Base-by-base conservation (phyloP, 2,797 vertebrate genomes). In the Enteromius radiatus region DNA sequence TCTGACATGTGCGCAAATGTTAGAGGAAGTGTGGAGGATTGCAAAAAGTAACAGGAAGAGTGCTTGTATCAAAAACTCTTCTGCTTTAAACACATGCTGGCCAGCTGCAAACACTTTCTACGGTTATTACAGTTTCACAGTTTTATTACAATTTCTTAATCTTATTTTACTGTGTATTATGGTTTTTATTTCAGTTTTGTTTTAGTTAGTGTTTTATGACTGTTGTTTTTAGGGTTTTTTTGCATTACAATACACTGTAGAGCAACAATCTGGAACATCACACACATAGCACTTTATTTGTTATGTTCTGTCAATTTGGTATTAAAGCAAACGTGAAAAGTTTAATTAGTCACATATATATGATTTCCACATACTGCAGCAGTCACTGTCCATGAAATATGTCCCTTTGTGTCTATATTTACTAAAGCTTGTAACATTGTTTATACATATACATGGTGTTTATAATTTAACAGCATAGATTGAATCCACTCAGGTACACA, bases 31-130 rank as follows among this genome's bases (percentile, higher is more conserved):
- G 80, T 88, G 87, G 89, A 26, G 89, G 90, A 88, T 87, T 76
- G 89, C 88, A 84, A 54, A 23, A 90, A 84, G 90, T 88, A 93
- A 93, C 92, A 92, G 93, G 93, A 94, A 93, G 89, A 83, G 76
- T 54, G 75, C 67, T 75, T 73, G 65, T 33, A 75, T 75, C 79
- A 84, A 85, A 78, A 78, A 69, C 28, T 26, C 31, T 91, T 92
- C 89, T 92, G 88, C 91, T 92, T 92, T 78, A 77, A 47, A 70
- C 38, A 38, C 23, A 69, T 17, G 12, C 14, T 14, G 63, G 49
- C 73, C 38, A 19, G 81, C 52, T 82, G 19, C 49, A 76, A 17
- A 78, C 63, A 70, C n/a, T 70, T 11, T 8, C 3, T 7, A 56
- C 33, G 10, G 54, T 41, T 76, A 43, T 56, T 31, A 56, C 10